Evolutionary conservation across 2,113 vertebrate genomes (phyloP), one percentile per base, ranked within the genome.

Genomic region (Syngnathoides biaculeatus): DNA sequence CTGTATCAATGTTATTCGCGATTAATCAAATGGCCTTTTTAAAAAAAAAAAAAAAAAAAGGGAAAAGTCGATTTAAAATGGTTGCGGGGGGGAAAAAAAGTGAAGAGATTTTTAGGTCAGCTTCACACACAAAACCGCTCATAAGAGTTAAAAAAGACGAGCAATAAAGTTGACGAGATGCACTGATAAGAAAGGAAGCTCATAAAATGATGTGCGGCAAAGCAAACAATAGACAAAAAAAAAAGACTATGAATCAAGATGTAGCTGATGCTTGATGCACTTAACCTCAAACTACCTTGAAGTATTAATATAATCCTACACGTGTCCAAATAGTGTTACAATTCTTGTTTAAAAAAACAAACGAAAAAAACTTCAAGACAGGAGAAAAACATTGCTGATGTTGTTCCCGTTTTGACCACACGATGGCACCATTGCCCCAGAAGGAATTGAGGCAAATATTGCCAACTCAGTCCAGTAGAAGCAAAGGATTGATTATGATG

Each of bases 221-320:
- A 20, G 55, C 39, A 62, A 78, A 66, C n/a, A 24, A 13, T 20
- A 39, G 71, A 74, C 67, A 72, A 22, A n/a, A 22, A 52, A 10
- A 48, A 48, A 38, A 64, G 64, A 59, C 59, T 64, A 12, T 24
- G 24, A 2, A 67, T 67, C 75, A 64, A 73, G 64, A 72, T 67
- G 80, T 68, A 85, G 82, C 80, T 1, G 66, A 75, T 0, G 73
- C 79, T 74, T 57, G 48, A 69, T 82, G 82, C 83, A 79, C 87
- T 82, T 45, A 81, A 81, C 76, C 20, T 67, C 5, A 81, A 81
- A 85, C 87, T 85, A 89, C 87, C 85, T 87, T 47, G 17, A 56
- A 13, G 42, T 62, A 24, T 15, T 22, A 50, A 70, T 53, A 62
- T 22, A 26, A 62, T 43, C 40, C 13, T 40, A 43, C 39, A 24